Base-by-base conservation (phyloP, 53 echinoderm and acorn worm species). In the Pentamera pediparva region DNA sequence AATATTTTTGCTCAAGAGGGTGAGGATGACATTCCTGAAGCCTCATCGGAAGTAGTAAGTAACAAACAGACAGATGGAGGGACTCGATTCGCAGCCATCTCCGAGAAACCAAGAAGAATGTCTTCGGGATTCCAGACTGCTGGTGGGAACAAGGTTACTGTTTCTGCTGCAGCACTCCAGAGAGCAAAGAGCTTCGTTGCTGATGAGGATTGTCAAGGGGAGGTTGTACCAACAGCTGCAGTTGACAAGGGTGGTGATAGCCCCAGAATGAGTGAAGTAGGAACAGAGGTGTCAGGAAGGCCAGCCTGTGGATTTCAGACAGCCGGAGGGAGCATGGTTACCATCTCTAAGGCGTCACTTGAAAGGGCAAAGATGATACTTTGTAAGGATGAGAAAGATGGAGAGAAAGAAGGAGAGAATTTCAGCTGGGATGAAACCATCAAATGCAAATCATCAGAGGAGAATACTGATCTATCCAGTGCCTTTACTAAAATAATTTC, bases 101-200 rank as follows among this genome's bases (percentile, higher is more conserved):
- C 24, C 28, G 25, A 54, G 54, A 54, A 28, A 29, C 22, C 36
- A 9, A 20, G 35, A 57, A 35, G 12, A 13, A 26, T 37, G 54
- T 4, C 11, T 54, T 43, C 43, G 39, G 77, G 84, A 3, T 84
- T 88, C 32, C 76, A 84, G 47, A 88, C 89, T 52, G 84, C 76
- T 19, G 39, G 56, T 47, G 84, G 80, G 27, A 69, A 37, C 56
- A 76, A 61, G 17, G 84, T 81, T 22, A 25, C 40, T 2, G 34
- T 81, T 4, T 75, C 69, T 29, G 52, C 36, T 22, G 45, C 28
- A 65, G 47, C 67, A 3, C 51, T 79, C 1, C 50, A 74, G 36
- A 75, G 56, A 35, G 85, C 82, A 19, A 64, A 62, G 36, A 64
- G 25, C 35, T 43, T 79, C 37, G 29, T 79, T 4, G 30, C 19